Base-by-base conservation (phyloP, 2,888 invertebrate species). In the Steinernema scapterisci region DNA sequence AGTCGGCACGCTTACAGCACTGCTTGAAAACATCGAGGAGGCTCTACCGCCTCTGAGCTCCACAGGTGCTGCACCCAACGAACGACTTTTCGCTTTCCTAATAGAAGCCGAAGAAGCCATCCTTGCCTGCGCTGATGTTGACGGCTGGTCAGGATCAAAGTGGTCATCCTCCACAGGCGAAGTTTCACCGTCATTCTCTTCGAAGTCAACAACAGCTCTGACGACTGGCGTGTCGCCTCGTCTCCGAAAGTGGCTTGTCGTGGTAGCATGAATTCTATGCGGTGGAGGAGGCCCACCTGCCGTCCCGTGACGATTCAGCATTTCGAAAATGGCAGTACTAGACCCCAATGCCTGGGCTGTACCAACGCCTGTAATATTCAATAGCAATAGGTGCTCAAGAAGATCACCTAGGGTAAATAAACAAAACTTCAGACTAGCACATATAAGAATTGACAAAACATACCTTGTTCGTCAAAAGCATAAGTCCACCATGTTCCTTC, bases 381-480 rank as follows among this genome's bases (percentile, higher is more conserved):
- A 48, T 48, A 7, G n/a, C 16, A 19, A 16, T n/a, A 19, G 48
- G 48, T 48, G 48, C 13, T 48, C 19, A 48, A 16, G 48, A 9
- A 38, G 38, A 9, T 3, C 5, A 6, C 9, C 9, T 3, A 38
- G 38, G 38, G 9, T 38, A 3, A 38, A 9, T 38, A n/a, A n/a
- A n/a, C n/a, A n/a, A n/a, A n/a, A n/a, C n/a, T n/a, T n/a, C n/a
- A n/a, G n/a, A n/a, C n/a, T n/a, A n/a, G n/a, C n/a, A n/a, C n/a
- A n/a, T n/a, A n/a, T n/a, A n/a, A n/a, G n/a, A n/a, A n/a, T n/a
- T 19, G 13, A 48, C 19, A n/a, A 7, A 88, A 6, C 0, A 91
- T 89, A 81, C 92, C 92, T 82, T 92, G 92, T 83, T 93, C 93
- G 83, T 94, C 93, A 87, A 95, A 94, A 0, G 93, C 93, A 84